Percentiles rank a stretch among this genome's conserved stretches.
These are phyloP conservation scores for Mesorhabditis sp. DNA, from an alignment of 2,888 invertebrate genomes.

Conservation along the genomic window DNA sequence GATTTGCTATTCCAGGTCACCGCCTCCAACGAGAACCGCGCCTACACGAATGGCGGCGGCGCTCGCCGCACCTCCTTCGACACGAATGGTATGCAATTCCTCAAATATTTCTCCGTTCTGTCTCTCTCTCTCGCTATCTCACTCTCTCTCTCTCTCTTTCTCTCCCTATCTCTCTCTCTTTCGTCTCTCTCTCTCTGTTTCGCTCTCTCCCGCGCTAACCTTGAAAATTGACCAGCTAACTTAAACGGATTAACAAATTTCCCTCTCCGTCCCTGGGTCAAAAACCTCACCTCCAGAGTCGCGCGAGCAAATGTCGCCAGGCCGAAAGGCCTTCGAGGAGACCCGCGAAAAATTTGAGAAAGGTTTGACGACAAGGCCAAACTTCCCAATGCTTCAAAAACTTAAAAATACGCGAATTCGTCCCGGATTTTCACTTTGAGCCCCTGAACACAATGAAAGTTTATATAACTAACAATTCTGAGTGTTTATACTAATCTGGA, in stretches of 20 bases:
- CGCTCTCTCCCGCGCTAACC: too few relatives aligned
- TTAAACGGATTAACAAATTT: too few relatives aligned
- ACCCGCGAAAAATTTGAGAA: slow-evolving; percentile 42
- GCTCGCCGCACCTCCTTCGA: slow-evolving; percentile 20
- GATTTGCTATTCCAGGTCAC: slow-evolving; percentile 19
- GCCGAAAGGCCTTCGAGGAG: slow-evolving; percentile 32
- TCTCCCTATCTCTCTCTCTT: too few relatives aligned
- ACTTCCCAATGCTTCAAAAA: not conserved
- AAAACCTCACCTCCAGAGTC: slow-evolving; percentile 22
- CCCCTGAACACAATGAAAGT: too few relatives aligned
- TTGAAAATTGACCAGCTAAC: too few relatives aligned
- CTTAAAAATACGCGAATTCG: too few relatives aligned
- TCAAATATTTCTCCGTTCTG: not conserved
- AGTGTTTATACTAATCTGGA: too few relatives aligned
- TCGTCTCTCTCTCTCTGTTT: too few relatives aligned
- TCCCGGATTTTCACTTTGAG: too few relatives aligned
- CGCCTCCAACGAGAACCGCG: slow-evolving; percentile 27
- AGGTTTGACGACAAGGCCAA: slow-evolving; percentile 22
- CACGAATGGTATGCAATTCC: not conserved
- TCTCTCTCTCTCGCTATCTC: too few relatives aligned
- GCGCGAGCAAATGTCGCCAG: slow-evolving; percentile 37
- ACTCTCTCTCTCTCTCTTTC: too few relatives aligned
- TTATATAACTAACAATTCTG: too few relatives aligned
- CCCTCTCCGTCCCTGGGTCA: slow-evolving; percentile 5
- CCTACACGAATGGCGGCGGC: slow-evolving; percentile 17